A percentile compares a stretch with the other conserved stretches of the same genome.
phyloP scores from a whole-genome alignment of 2,888 invertebrate species.

The Polyploca ridens region DNA sequence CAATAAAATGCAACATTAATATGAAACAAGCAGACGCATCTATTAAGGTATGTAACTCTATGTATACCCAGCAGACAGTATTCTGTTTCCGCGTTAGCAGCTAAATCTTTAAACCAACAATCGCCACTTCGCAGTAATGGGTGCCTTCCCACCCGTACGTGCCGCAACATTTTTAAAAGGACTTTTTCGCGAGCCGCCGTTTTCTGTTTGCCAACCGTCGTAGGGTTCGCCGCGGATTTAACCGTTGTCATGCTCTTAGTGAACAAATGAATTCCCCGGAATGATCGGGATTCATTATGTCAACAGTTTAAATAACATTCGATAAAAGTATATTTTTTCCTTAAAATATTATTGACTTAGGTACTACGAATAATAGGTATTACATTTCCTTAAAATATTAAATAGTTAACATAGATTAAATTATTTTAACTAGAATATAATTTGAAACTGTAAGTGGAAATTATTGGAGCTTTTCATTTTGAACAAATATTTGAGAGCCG shows the following conservation, averaged over 20 bases:
- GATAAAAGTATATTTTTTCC: conserved; percentile 41
- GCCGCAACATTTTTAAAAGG: conserved; percentile 84
- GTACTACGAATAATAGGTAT: no score
- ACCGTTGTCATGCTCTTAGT: conserved; percentile 75
- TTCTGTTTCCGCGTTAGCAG: conserved; percentile 59
- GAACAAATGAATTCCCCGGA: conserved; percentile 75
- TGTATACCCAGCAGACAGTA: conserved; percentile 1
- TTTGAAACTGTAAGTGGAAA: not conserved
- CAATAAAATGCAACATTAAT: not conserved
- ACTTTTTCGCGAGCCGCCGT: conserved; percentile 80
- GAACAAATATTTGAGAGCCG: not conserved
- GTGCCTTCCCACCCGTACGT: conserved; percentile 78
- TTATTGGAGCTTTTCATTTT: not conserved
- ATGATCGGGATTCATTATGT: conserved; percentile 70
- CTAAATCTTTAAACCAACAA: conserved; percentile 82
- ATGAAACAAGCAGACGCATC: not conserved
- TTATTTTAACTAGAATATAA: not conserved
- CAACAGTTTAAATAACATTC: conserved; percentile 66
- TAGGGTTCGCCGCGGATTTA: conserved; percentile 51
- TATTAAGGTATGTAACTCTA: not conserved
- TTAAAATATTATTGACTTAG: conserved; percentile 13
- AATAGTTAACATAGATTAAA: no score
- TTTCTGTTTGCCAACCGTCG: conserved; percentile 68
- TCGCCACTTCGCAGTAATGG: conserved; percentile 82
- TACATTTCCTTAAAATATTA: no score